phyloP scores from a whole-genome alignment of 2,797 vertebrate species.

The Phrynocephalus vlangalii region DNA sequence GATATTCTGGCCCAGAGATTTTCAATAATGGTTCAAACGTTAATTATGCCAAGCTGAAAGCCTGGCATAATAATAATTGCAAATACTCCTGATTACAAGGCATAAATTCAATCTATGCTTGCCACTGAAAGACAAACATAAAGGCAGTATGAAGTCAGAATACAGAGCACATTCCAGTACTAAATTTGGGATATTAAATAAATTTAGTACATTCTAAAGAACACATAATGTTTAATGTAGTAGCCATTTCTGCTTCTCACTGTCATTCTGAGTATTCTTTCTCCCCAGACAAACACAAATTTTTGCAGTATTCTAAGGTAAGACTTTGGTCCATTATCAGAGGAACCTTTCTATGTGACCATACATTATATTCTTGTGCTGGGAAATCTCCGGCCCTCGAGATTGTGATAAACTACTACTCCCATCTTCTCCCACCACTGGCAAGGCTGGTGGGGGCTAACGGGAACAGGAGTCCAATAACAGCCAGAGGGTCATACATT shows the following conservation, averaged over 20 bases:
- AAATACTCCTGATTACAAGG: conserved; percentile 10
- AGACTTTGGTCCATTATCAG: not conserved
- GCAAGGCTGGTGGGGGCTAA: not conserved
- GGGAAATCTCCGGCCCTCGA: not conserved
- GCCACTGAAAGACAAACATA: not conserved
- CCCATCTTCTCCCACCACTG: not conserved
- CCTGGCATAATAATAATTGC: conserved; percentile 36
- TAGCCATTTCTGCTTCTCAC: not conserved
- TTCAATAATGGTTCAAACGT: not conserved
- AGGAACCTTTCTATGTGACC: not conserved
- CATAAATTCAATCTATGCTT: conserved; percentile 3
- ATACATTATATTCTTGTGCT: not conserved
- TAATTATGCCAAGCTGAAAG: not conserved
- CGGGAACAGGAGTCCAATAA: conserved; percentile 31
- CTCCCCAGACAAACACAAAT: not conserved
- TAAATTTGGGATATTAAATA: not conserved
- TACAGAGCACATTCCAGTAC: not conserved
- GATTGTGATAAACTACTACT: not conserved
- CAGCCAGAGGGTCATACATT: conserved; percentile 1
- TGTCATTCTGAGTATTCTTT: conserved; percentile 39
- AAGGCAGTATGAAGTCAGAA: not conserved
- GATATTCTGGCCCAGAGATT: not conserved
- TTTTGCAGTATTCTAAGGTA: not conserved
- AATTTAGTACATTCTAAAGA: too few relatives aligned
- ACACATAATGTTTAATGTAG: fast-evolving